Evolutionary conservation across 2,888 invertebrate species (phyloP), one percentile per base, ranked within the genome.

Genomic region (Diaprepes abbreviatus): DNA sequence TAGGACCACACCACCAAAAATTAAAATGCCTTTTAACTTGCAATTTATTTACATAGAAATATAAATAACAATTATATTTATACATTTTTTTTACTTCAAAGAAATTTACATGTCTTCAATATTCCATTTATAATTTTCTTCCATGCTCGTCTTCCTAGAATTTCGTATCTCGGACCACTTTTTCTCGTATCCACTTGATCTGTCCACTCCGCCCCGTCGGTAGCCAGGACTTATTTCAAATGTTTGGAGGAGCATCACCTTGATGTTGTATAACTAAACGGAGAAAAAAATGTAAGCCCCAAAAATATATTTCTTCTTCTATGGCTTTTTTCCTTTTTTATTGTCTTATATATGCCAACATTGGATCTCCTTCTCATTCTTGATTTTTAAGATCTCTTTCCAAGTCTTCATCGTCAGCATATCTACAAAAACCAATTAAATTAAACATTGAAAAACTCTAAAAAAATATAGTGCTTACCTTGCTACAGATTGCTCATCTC

Each of bases 141-240:
- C 93, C 75, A 92, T 90, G 0, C 88, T 83, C 0, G 97, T 96
- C 74, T 89, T 90, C 74, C 87, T 89, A 17, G 91, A 89, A 82
- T 91, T 95, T 74, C 90, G 89, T 9, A 89, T 87, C n/a, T 91
- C 90, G 80, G 97, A 95, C 88, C 92, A 93, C 78, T 93, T 92
- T 78, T 91, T 92, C 83, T 99, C 99, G 82, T 96, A 99, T 0
- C 98, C 98, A 84, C 93, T 98, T 3, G 97, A 97, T 17, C 99
- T 87, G 84, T 99, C 96, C 0, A 99, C 98, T 0, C 99, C 99
- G 82, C 99, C 99, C 99, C 99, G 99, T 10, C 97, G 88, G 84
- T 96, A 93, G 0, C 99, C 99, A 0, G 99, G 99, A 5, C 89
- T 86, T 60, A 99, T 94, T 69, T 91, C 91, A 85, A 92, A 98